Conservation (phyloP, 2,888 invertebrate genomes). For the Mesorhabditis belari region DNA sequence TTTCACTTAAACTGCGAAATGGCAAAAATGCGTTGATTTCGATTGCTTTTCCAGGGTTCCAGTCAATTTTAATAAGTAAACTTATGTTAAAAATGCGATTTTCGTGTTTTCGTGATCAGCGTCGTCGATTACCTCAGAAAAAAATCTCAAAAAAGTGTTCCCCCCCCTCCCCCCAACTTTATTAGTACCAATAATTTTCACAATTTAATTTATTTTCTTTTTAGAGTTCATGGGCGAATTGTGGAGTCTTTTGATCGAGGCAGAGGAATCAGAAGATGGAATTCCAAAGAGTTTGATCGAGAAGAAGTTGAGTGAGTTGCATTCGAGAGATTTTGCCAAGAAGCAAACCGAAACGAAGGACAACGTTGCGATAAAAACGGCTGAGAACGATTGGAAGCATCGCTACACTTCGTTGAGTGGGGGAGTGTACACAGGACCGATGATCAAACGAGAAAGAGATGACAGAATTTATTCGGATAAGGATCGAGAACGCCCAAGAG, state of each 20-base stretch:
- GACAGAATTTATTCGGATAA: background rate
- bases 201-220: background rate
- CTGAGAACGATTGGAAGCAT: conserved; percentile 16
- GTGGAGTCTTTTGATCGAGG: conserved; percentile 88
- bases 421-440: background rate
- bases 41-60: too few species aligned
- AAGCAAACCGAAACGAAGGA: background rate
- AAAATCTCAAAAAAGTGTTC: too few species aligned
- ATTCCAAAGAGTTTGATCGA: conserved; percentile 90
- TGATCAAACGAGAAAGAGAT: background rate
- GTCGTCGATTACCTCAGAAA: too few species aligned
- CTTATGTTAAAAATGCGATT: too few species aligned
- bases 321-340: conserved; percentile 58
- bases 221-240: conserved; percentile 96
- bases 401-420: conserved; percentile 5
- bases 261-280: conserved; percentile 76
- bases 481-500: background rate
- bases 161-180: too few species aligned
- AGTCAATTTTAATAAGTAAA: too few species aligned
- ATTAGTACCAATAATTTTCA: too few species aligned
- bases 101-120: too few species aligned
- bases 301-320: conserved; percentile 91
- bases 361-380: background rate
- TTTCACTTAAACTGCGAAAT: too few species aligned
- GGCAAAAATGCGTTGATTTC: too few species aligned